Conservation (phyloP, 2,888 invertebrate species). For the Cancer borealis region DNA sequence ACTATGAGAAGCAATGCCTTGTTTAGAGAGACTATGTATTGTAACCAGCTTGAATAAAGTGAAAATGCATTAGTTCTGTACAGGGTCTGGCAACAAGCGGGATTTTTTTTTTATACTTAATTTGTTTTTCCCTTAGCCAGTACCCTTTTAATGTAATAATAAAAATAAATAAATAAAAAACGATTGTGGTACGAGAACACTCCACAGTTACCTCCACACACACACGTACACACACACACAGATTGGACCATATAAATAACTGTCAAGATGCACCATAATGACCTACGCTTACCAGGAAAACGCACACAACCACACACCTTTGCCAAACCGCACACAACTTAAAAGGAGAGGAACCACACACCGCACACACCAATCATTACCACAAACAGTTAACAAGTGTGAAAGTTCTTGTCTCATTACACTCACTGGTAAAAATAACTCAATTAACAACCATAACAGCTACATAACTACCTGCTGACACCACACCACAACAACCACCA, state of each 20-base stretch:
- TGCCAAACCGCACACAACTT: neutral
- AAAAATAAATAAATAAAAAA: too few species aligned
- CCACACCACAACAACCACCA: too few species aligned
- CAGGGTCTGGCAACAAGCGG: too few species aligned
- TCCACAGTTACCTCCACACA: neutral
- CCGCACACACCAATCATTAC: neutral
- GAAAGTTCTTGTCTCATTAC: neutral
- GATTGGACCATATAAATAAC: neutral
- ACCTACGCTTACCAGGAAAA: neutral
- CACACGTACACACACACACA: neutral
- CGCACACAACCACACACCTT: neutral
- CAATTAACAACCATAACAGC: neutral
- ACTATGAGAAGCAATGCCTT: neutral
- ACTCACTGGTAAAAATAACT: neutral
- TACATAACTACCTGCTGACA: too few species aligned
- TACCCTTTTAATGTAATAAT: too few species aligned
- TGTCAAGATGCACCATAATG: neutral
- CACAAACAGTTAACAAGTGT: neutral
- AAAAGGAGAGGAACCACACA: neutral
- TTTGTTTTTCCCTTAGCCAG: too few species aligned
- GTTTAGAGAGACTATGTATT: neutral
- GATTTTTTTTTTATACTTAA: too few species aligned
- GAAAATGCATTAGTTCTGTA: neutral
- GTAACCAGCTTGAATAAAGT: neutral
- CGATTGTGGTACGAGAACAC: neutral